Percentiles rank a stretch among this genome's conserved stretches.
Conservation (phyloP, 2,797 vertebrate genomes). For the Oreochromis grahami region DNA sequence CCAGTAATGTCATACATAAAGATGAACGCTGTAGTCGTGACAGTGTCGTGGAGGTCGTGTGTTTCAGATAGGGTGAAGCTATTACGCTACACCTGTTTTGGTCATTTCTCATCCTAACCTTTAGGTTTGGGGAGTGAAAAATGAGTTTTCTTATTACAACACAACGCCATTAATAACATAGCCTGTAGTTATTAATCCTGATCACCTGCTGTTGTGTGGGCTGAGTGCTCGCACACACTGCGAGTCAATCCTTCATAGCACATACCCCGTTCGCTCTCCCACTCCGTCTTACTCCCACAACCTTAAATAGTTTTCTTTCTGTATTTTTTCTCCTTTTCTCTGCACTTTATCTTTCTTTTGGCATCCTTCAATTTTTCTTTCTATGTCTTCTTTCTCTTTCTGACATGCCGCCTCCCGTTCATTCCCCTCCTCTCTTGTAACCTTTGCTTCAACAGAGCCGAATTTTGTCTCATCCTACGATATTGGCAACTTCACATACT, state of each 20-base stretch:
- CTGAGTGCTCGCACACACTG: constrained; percentile 3
- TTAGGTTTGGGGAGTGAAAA: constrained; percentile 67
- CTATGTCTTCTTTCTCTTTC: background rate
- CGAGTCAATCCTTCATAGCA: constrained; percentile 62
- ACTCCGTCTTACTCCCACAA: constrained; percentile 27
- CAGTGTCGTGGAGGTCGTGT: constrained; percentile 38
- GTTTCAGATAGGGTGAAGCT: constrained; percentile 55
- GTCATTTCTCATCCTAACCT: constrained; percentile 74
- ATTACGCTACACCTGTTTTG: constrained; percentile 60
- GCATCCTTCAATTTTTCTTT: background rate
- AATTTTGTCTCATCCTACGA: constrained; percentile 98
- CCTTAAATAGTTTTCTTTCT: constrained; percentile 37
- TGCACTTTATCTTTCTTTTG: constrained; percentile 17
- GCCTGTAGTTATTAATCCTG: constrained; percentile 64
- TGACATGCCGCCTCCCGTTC: background rate
- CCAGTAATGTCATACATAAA: constrained; percentile 67
- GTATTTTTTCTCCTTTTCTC: constrained; percentile 23
- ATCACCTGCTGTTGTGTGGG: constrained; percentile 66
- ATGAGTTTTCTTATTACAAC: constrained; percentile 69
- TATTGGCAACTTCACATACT: constrained; percentile 95
- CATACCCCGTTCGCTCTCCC: constrained; percentile 16
- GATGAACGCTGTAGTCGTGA: constrained; percentile 52
- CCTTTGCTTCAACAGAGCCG: constrained; percentile 78
- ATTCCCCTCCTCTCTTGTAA: background rate
- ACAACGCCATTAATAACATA: constrained; percentile 69